phyloP scores from a whole-genome alignment of 1,140 invertebrate genomes.

The Galleria mellonella region DNA sequence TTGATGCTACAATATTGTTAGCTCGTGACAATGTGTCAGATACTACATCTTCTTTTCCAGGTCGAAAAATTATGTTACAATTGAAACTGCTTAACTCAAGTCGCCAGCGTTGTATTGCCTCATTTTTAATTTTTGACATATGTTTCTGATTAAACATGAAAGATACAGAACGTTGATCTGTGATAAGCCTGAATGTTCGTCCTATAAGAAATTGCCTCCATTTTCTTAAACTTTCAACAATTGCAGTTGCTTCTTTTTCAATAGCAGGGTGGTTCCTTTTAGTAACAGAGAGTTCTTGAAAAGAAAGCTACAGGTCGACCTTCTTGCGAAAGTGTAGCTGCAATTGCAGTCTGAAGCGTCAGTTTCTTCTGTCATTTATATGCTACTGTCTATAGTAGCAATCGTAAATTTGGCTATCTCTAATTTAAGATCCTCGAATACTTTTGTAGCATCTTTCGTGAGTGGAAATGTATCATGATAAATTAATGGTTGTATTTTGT shows the following conservation, averaged over 20 bases:
- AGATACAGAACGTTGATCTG: conserved; percentile 8
- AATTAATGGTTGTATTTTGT: conserved; percentile 9
- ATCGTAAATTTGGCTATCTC: conserved; percentile 8
- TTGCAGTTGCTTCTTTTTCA: conserved; percentile 24
- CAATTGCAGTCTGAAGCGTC: conserved; percentile 61
- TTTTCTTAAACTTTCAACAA: conserved; percentile 12
- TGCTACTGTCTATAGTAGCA: conserved; percentile 1
- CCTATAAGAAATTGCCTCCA: conserved; percentile 16
- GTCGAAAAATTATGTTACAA: conserved; percentile 32
- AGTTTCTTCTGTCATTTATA: conserved; percentile 44
- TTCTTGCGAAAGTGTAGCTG: conserved; percentile 54
- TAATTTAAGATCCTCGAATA: conserved; percentile 8
- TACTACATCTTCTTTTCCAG: conserved; percentile 35
- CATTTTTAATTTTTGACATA: conserved; percentile 23
- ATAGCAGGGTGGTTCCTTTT: conserved; percentile 14
- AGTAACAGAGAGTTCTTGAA: conserved; percentile 9
- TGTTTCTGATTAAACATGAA: conserved; percentile 16
- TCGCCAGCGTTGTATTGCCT: conserved; percentile 56
- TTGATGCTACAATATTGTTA: conserved; percentile 7
- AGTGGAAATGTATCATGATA: neutral
- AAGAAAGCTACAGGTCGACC: conserved; percentile 19
- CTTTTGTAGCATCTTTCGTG: neutral
- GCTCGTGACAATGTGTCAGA: conserved; percentile 49
- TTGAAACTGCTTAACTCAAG: conserved; percentile 44
- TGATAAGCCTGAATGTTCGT: conserved; percentile 6